Base-by-base conservation (phyloP, 2,888 invertebrate genomes). In the Furcula furcula region DNA sequence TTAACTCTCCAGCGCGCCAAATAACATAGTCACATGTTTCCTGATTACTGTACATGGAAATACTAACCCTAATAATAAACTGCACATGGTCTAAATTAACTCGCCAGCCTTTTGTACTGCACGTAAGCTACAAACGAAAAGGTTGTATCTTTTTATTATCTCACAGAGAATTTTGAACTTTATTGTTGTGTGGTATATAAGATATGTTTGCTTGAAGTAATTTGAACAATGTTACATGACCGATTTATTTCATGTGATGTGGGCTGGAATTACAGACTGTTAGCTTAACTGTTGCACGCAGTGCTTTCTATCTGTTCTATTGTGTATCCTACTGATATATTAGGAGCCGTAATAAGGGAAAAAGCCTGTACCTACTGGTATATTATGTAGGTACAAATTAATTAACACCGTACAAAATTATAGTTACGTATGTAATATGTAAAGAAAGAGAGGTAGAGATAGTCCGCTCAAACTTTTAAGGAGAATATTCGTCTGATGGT, bases 211-310 rank as follows among this genome's bases (percentile, higher is more conserved):
- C 18, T 27, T 40, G 41, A 0, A 5, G n/a, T n/a, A 31, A 5
- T 16, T 18, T 21, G 31, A 29, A 45, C 38, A 40, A 55, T 59
- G 54, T 59, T n/a, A 57, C 44, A 52, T 52, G 52, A 52, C 59
- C 69, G 69, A 79, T 78, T 75, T 79, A 76, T 78, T 75, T 71
- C 76, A 76, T 78, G 76, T 66, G 68, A 76, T 76, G 74, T 61
- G 64, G 59, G 72, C 65, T 72, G 68, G 74, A 82, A 84, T 82
- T 78, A 76, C 79, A 67, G 65, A 74, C 79, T 74, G 79, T 85
- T 84, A 81, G 74, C 73, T 76, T 83, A 79, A 81, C 77, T 76
- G 80, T 76, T 74, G 76, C 73, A 74, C 67, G 65, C 73, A 72
- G 68, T 73, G 72, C 72, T 76, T 75, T 76, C 74, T 76, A 67